Conservation (phyloP, 92 coral and sea anemone species). For the Paragorgia papillata region DNA sequence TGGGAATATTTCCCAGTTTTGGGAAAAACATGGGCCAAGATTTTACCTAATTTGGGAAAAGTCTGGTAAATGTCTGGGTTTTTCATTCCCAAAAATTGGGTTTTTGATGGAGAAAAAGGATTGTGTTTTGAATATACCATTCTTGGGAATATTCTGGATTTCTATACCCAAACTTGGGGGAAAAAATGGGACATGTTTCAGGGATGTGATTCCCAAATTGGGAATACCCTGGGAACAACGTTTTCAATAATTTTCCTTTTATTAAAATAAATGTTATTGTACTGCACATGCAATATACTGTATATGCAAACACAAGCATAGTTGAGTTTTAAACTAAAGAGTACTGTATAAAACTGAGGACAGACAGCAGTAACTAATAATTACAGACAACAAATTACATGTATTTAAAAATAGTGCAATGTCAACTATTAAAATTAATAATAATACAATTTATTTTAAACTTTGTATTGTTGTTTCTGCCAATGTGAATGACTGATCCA, state of each 20-base stretch:
- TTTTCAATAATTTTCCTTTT: constrained; percentile 1
- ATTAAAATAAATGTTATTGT: too few relatives aligned
- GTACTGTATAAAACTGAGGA: too few relatives aligned
- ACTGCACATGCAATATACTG: too few relatives aligned
- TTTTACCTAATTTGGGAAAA: constrained; percentile 7
- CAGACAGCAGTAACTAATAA: too few relatives aligned
- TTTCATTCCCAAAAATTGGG: constrained; percentile 23
- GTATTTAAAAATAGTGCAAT: too few relatives aligned
- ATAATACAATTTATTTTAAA: too few relatives aligned
- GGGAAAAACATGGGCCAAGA: constrained; percentile 2
- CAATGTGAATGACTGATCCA: constrained; percentile 59
- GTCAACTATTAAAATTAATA: too few relatives aligned
- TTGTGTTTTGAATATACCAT: constrained; percentile 5
- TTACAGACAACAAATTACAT: too few relatives aligned
- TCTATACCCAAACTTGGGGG: too few relatives aligned
- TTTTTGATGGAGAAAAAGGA: constrained; percentile 12
- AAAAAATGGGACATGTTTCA: too few relatives aligned
- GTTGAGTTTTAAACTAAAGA: too few relatives aligned
- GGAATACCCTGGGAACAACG: constrained; percentile 36
- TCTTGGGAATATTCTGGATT: constrained; percentile 38
- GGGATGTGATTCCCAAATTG: constrained; percentile 12
- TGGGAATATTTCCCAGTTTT: constrained; percentile 11
- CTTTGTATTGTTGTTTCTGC: constrained; percentile 14
- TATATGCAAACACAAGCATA: too few relatives aligned
- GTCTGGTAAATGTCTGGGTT: background rate